phyloP scores from a whole-genome alignment of 64 coral and sea anemone species.

The Pocillopora verrucosa region DNA sequence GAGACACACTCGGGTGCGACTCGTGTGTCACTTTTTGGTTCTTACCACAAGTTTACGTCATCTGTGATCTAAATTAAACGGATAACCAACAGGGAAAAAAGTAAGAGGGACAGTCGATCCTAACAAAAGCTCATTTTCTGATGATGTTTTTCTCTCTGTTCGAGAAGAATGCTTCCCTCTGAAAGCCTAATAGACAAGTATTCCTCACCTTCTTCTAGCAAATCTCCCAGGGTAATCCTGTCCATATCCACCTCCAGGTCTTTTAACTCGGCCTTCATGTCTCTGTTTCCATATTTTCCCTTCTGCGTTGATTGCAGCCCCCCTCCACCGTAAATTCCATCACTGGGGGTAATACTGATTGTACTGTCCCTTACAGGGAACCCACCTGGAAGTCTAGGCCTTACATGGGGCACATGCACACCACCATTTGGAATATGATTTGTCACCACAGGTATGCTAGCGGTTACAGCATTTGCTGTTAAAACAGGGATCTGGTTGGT shows the following conservation, averaged over 20 bases:
- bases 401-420: slow-evolving; percentile 44
- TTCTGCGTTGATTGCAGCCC: slow-evolving; percentile 77
- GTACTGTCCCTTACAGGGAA: slow-evolving; percentile 24
- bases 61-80: too few species aligned
- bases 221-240: slow-evolving; percentile 80
- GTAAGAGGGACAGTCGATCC: too few species aligned
- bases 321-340: slow-evolving; percentile 53
- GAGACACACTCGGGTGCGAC: too few species aligned
- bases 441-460: not conserved
- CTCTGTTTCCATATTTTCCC: slow-evolving; percentile 84
- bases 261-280: slow-evolving; percentile 79
- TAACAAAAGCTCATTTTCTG: too few species aligned
- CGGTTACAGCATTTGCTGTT: not conserved
- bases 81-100: too few species aligned
- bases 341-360: slow-evolving; percentile 46
- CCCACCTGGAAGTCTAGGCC: slow-evolving; percentile 30
- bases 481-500: slow-evolving; percentile 43
- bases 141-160: too few species aligned
- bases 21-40: too few species aligned
- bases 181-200: not conserved
- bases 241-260: slow-evolving; percentile 81
- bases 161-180: not conserved
- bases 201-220: slow-evolving; percentile 80
- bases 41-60: too few species aligned
- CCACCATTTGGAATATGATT: slow-evolving; percentile 42